Conservation (phyloP, 2,113 vertebrate species). For the Sebastes schlegelii region DNA sequence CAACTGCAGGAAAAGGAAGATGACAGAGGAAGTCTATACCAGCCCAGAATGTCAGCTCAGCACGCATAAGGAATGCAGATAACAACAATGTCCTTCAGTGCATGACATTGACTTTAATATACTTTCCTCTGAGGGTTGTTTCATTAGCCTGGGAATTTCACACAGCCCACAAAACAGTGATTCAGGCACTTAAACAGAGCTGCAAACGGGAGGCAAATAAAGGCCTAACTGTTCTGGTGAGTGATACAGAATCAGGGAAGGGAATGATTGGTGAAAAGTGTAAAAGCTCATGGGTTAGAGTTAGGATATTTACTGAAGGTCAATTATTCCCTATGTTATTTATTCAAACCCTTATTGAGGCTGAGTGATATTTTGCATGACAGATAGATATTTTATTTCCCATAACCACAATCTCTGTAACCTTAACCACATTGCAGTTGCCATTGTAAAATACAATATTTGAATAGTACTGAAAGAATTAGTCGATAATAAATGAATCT, state of each 20-base stretch:
- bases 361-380: not conserved
- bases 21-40: not conserved
- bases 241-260: not conserved
- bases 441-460: too few species aligned
- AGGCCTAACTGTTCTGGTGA: not conserved
- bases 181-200: conserved; percentile 18
- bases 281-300: not conserved
- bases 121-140: not conserved
- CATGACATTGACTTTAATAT: not conserved
- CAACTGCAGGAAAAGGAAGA: conserved; percentile 9
- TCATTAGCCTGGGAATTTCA: conserved; percentile 22
- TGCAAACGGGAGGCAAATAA: not conserved
- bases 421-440: too few species aligned
- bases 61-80: not conserved
- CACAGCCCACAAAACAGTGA: conserved; percentile 26
- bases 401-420: too few species aligned
- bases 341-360: not conserved
- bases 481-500: too few species aligned
- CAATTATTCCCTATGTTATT: not conserved
- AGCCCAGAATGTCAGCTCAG: not conserved
- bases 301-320: not conserved
- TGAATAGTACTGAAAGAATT: too few species aligned
- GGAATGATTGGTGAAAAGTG: not conserved
- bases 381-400: too few species aligned
- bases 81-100: not conserved